Evolutionary conservation across 1,140 invertebrate species (phyloP).

Genomic region (Pemphigus obesinymphae): DNA sequence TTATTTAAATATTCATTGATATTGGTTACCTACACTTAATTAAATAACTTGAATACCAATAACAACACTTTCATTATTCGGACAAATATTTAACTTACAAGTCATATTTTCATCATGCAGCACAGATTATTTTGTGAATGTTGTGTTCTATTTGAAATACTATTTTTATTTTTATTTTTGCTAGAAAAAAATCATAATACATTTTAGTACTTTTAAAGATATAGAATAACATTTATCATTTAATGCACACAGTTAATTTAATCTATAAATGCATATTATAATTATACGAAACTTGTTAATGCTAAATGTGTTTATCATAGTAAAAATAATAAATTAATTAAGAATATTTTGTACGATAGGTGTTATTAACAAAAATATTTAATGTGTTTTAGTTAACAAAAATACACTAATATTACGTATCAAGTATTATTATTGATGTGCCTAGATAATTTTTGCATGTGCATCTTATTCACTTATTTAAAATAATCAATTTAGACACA

Average conservation of each 20-base stretch:
- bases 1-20: background rate
- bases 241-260: background rate
- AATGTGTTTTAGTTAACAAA: background rate
- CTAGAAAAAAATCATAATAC: conserved; percentile 16
- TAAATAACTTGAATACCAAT: background rate
- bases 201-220: conserved; percentile 5
- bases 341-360: background rate
- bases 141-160: conserved; percentile 12
- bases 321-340: background rate
- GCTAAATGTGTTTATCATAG: background rate
- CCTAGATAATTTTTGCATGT: too few relatives aligned
- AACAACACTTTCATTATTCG: background rate
- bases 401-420: too few relatives aligned
- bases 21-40: background rate
- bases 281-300: background rate
- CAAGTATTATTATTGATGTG: too few relatives aligned
- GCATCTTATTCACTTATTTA: too few relatives aligned
- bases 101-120: conserved; percentile 15
- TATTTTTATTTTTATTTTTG: background rate
- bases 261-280: background rate
- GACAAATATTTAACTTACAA: background rate
- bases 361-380: background rate
- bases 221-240: background rate
- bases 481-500: too few relatives aligned
- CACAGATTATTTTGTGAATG: background rate